Evolutionary conservation across 2,888 invertebrate species (phyloP), one percentile per base, ranked within the genome.

Genomic region (Ophonus ardosiacus): DNA sequence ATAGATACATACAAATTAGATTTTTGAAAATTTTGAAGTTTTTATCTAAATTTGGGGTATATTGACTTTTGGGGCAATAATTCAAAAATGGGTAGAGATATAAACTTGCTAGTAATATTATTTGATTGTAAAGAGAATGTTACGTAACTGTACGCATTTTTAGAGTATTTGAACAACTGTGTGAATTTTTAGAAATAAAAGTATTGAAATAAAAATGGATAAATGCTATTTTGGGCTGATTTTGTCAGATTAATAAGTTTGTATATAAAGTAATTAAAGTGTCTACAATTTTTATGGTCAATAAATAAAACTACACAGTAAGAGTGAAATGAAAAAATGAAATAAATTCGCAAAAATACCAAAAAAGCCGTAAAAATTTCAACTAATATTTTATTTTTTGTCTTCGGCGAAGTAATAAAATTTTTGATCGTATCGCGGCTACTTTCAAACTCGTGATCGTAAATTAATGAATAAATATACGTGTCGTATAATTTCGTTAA

Each of bases 301-400:
- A 51, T 51, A 51, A 51, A 51, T 51, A 51, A 51, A 5, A 51
- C 43, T 51, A 13, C 13, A 51, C 8, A 59, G 31, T 68, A 68
- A 68, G 31, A 68, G 68, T 40, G 68, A 68, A 68, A 38, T 68
- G 24, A 31, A 31, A 21, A 31, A 31, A 31, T 31, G 31, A 31
- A 31, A 68, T 68, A 31, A 68, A 6, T 68, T 40, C 68, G 68
- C 68, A 13, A 68, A 68, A 68, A 68, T 38, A 15, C 68, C 31
- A n/a, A 68, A 15, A 68, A 38, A 68, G 68, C 68, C n/a, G 24
- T 68, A 68, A 68, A 68, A 13, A 0, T 5, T 68, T 8, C n/a
- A 31, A n/a, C 31, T 38, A 68, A 10, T 68, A 68, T 68, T 68
- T 68, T 68, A 68, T 68, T 68, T 68, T 68, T 24, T 31, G 68